phyloP scores from a whole-genome alignment of 2,113 vertebrate genomes.

The Tachycineta bicolor region DNA sequence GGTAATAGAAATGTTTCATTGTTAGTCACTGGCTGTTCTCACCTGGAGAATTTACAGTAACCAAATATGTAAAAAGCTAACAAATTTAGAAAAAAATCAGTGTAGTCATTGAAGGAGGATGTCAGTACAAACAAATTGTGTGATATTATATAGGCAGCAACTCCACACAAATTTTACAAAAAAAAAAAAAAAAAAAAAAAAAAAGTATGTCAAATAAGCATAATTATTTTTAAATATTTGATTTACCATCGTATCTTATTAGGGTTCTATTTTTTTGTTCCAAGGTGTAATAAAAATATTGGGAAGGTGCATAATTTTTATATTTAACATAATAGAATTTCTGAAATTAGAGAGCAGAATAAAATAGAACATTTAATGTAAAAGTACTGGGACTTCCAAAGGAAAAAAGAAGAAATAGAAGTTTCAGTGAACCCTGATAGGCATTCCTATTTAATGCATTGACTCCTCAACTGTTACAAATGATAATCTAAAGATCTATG shows the following conservation, averaged over 20 bases:
- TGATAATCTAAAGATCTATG: neutral
- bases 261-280: neutral
- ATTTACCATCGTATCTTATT: neutral
- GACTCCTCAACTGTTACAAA: neutral
- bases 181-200: neutral
- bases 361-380: neutral
- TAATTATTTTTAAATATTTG: neutral
- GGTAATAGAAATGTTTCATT: neutral
- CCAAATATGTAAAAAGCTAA: neutral
- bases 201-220: neutral
- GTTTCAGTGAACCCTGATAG: neutral
- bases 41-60: neutral
- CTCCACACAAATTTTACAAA: neutral
- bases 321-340: neutral
- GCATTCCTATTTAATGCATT: neutral
- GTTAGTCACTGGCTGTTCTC: neutral
- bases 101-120: neutral
- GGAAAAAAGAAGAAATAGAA: neutral
- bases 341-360: neutral
- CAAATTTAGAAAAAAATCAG: neutral
- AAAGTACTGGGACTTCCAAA: neutral
- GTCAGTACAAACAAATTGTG: neutral
- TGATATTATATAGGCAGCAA: neutral
- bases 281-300: neutral
- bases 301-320: neutral